Conservation (phyloP, 2,797 vertebrate species). For the Oreortyx pictus region DNA sequence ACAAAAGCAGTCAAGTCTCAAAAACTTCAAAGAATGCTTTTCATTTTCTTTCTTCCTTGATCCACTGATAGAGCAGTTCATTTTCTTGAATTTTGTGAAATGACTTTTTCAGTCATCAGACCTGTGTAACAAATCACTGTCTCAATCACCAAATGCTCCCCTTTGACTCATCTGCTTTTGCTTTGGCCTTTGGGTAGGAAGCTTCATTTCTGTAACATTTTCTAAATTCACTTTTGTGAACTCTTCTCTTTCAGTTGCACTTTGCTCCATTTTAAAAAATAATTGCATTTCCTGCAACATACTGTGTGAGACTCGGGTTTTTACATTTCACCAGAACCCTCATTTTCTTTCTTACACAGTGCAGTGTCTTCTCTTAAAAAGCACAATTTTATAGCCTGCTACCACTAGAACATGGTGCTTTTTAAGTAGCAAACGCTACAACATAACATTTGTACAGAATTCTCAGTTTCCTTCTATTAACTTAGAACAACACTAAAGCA, state of each 20-base stretch:
- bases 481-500: not conserved
- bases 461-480: not conserved
- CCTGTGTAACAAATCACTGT: conserved; percentile 61
- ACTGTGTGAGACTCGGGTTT: conserved; percentile 24
- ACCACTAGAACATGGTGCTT: not conserved
- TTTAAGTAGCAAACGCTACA: not conserved
- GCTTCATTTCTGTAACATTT: conserved; percentile 51
- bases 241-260: conserved; percentile 15
- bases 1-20: conserved; percentile 58
- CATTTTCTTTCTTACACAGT: not conserved
- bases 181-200: conserved; percentile 58
- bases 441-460: not conserved
- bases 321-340: conserved; percentile 10
- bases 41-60: conserved; percentile 65
- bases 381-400: not conserved
- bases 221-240: conserved; percentile 58
- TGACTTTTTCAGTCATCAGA: conserved; percentile 53
- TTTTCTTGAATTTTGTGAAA: conserved; percentile 59
- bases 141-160: conserved; percentile 44
- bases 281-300: conserved; percentile 55
- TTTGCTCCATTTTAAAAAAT: conserved; percentile 48
- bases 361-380: not conserved
- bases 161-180: conserved; percentile 26
- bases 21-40: conserved; percentile 66
- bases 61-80: conserved; percentile 46